Base-by-base conservation (phyloP, 2,888 invertebrate genomes). In the Baccha elongata region DNA sequence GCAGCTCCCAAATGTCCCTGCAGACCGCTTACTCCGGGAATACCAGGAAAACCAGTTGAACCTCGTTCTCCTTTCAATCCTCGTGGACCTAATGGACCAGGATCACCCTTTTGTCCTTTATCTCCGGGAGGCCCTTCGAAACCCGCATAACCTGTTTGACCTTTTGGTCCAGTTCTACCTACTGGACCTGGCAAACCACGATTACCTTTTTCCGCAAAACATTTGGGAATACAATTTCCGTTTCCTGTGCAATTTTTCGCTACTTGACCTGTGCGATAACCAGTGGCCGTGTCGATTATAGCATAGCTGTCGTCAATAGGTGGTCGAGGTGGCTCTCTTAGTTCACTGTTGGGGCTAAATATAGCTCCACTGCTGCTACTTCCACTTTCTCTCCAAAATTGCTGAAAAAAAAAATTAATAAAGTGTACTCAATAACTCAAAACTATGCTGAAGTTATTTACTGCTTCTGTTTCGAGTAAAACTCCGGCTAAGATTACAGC, bases 91-190 rank as follows among this genome's bases (percentile, higher is more conserved):
- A 94, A 92, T 32, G 94, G 94, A 15, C 98, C 98, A 44, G 94
- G 92, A 87, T 96, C 96, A 78, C 98, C 98, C 91, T 97, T 97
- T 85, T 94, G 94, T 50, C 98, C 98, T 91, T 97, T 97, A 1
- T 96, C 93, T 11, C 97, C 97, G 85, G 94, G 92, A n/a, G 95
- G 93, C 44, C 97, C 97, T 91, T 97, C 97, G 19, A 93, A 92
- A 21, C 97, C 97, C 23, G 95, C 94, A 88, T 95, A 97, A 46
- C 97, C 97, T 42, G 93, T 93, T 84, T 94, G 92, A 79, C 97
- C 97, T 89, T 93, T 94, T 0, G 93, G 93, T 7, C 97, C 97
- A 60, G 93, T 91, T 3, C 92, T 91, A 42, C 97, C 97, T 35
- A 94, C 91, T 19, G 92, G 86, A 15, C 97, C 96, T 2, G 95